Evolutionary conservation across 2,888 invertebrate species (phyloP).

Genomic region (Acronicta psi): DNA sequence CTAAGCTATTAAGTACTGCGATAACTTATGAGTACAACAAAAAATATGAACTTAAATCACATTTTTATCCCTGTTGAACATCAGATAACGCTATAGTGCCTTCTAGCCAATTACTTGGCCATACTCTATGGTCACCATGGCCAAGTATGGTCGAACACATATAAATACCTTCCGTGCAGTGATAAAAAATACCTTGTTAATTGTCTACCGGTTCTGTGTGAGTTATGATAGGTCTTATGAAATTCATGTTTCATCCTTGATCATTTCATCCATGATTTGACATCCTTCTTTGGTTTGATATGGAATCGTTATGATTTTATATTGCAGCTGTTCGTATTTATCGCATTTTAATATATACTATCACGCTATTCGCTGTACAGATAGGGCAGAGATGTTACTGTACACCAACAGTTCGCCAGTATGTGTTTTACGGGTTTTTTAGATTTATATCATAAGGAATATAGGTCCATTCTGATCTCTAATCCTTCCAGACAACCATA

Average conservation of each 20-base stretch:
- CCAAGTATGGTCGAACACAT: too few relatives aligned
- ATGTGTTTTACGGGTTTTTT: too few relatives aligned
- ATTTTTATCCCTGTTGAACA: neutral
- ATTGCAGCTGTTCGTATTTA: neutral
- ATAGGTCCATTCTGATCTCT: too few relatives aligned
- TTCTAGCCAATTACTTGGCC: constrained; percentile 28
- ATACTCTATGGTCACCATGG: constrained; percentile 17
- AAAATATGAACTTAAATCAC: neutral
- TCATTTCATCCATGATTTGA: constrained; percentile 23
- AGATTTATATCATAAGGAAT: too few relatives aligned
- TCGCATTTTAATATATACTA: too few relatives aligned
- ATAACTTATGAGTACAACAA: too few relatives aligned
- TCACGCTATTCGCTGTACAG: too few relatives aligned
- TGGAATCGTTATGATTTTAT: constrained; percentile 9
- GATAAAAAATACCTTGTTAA: constrained; percentile 31
- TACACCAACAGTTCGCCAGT: too few relatives aligned
- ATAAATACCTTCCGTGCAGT: constrained; percentile 23
- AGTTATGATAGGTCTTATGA: constrained; percentile 39
- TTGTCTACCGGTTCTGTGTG: constrained; percentile 26
- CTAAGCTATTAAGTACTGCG: too few relatives aligned
- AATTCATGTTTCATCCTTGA: constrained; percentile 38
- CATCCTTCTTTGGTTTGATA: constrained; percentile 6
- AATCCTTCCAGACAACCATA: too few relatives aligned
- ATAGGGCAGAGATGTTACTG: too few relatives aligned
- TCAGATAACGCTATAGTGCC: constrained; percentile 7